Evolutionary conservation across 2,797 vertebrate species (phyloP).

Genomic region (Trachops cirrhosus): DNA sequence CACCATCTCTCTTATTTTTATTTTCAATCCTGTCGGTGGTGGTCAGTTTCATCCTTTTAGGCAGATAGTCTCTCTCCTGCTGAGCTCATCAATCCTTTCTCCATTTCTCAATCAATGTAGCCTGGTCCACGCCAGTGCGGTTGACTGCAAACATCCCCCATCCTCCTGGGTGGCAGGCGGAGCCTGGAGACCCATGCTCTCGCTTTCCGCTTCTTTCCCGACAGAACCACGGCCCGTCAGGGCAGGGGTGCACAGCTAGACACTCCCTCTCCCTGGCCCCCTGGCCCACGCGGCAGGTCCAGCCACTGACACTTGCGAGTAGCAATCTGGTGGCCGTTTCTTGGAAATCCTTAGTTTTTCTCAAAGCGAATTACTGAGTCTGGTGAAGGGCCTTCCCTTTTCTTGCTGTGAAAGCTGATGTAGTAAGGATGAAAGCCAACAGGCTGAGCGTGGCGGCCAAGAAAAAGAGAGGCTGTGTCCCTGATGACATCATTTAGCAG

Average conservation of each 20-base stretch:
- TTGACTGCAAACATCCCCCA: neutral
- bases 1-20: neutral
- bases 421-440: neutral
- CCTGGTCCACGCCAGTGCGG: neutral
- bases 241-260: neutral
- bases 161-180: fast-evolving
- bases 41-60: neutral
- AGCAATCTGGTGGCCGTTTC: neutral
- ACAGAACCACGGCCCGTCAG: fast-evolving
- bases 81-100: neutral
- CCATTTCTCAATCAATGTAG: neutral
- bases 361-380: neutral
- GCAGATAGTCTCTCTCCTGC: neutral
- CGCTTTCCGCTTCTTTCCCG: neutral
- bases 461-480: neutral
- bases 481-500: neutral
- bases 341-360: neutral
- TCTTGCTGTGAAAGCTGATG: neutral
- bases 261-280: neutral
- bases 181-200: neutral
- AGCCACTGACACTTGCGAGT: neutral
- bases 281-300: neutral
- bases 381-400: neutral
- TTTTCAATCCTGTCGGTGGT: neutral
- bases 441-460: neutral